phyloP scores from a whole-genome alignment of 2,888 invertebrate species.

The Oegoconia quadripuncta region DNA sequence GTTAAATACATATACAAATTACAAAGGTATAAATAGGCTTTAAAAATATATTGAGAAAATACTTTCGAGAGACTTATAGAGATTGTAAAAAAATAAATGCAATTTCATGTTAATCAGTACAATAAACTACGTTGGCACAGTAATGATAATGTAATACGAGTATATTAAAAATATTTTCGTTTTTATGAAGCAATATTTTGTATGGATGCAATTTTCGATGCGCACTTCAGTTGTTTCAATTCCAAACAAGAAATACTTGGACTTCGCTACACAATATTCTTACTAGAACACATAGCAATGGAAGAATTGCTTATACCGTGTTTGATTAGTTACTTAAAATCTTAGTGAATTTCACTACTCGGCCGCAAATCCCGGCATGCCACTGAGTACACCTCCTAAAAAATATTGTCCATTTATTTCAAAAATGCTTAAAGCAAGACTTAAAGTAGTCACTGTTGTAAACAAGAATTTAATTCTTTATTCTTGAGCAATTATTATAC shows the following conservation, averaged over 20 bases:
- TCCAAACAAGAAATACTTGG: too few species aligned
- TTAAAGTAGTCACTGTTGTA: neutral
- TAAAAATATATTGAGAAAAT: constrained; percentile 2
- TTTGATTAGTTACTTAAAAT: too few species aligned
- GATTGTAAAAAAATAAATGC: constrained; percentile 33
- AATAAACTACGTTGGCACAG: constrained; percentile 33
- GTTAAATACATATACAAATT: constrained; percentile 9
- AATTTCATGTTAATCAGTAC: constrained; percentile 21
- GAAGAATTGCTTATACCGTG: too few species aligned
- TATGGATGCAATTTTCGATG: neutral
- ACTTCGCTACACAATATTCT: too few species aligned
- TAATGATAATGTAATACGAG: constrained; percentile 15
- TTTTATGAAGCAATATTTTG: constrained; percentile 1
- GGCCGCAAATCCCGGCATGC: too few species aligned
- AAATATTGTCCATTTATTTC: too few species aligned
- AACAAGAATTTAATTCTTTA: neutral
- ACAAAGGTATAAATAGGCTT: neutral
- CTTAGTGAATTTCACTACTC: too few species aligned
- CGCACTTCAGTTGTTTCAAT: too few species aligned
- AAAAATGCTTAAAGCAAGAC: too few species aligned
- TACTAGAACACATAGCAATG: too few species aligned
- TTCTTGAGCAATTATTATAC: constrained; percentile 13
- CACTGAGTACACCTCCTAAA: too few species aligned
- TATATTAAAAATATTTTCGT: neutral
- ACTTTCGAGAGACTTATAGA: constrained; percentile 14